Evolutionary conservation across 2,888 invertebrate species (phyloP).

Genomic region (Galeopsomyia nigrocyanea): DNA sequence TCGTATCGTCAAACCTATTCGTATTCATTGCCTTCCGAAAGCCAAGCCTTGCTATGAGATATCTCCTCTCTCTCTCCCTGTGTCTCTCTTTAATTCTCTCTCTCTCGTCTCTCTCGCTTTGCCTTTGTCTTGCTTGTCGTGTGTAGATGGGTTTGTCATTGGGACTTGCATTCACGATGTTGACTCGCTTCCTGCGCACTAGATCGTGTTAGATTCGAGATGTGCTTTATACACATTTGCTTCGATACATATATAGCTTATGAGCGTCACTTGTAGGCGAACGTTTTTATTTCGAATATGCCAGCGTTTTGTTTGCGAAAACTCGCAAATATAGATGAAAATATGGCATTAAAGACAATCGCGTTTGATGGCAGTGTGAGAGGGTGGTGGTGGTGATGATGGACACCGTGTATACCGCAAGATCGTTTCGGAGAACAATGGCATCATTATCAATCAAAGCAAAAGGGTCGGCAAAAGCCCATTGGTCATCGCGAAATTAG

Average conservation of each 20-base stretch:
- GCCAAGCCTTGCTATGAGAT: constrained; percentile 39
- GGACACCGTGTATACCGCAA: neutral
- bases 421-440: constrained; percentile 19
- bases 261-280: too few species aligned
- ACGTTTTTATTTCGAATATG: too few species aligned
- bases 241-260: too few species aligned
- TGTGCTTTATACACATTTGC: too few species aligned
- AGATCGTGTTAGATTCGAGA: too few species aligned
- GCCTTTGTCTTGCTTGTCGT: constrained; percentile 44
- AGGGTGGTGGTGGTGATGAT: too few species aligned
- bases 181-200: too few species aligned
- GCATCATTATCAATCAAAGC: constrained; percentile 42
- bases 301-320: too few species aligned
- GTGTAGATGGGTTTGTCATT: constrained; percentile 48
- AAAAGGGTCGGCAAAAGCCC: neutral
- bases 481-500: constrained; percentile 49
- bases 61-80: constrained; percentile 24
- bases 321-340: too few species aligned
- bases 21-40: constrained; percentile 67
- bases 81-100: constrained; percentile 37
- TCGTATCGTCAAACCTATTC: constrained; percentile 68
- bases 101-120: constrained; percentile 46
- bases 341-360: too few species aligned
- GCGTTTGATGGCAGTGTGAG: too few species aligned
- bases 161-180: constrained; percentile 2